Base-by-base conservation (phyloP, 2,113 vertebrate genomes). In the Chrysochloris asiatica region DNA sequence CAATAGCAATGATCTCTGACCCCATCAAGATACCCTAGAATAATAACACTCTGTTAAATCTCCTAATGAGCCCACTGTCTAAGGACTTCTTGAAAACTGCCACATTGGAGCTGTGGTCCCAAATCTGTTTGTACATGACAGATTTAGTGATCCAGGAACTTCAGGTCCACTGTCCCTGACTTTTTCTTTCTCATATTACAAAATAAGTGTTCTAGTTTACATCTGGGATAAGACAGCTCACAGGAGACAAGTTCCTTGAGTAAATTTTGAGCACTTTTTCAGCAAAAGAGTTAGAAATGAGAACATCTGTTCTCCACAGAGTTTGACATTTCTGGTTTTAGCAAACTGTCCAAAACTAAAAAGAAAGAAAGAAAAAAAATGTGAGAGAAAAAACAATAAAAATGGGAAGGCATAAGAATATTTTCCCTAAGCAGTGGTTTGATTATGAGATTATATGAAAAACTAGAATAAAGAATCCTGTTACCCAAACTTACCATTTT, bases 231-330 rank as follows among this genome's bases (percentile, higher is more conserved):
- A 13, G 33, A 78, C 22, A 59, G 67, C n/a, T 69, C 78, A 61
- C 13, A 33, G 81, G 59, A 86, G 45, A 43, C 6, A 13, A 16
- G 8, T 9, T 77, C 21, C 28, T 87, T 41, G 36, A 10, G 43
- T 45, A 80, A 16, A 75, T 41, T 45, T 56, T 78, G 36, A 43
- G 22, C 36, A 19, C n/a, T 61, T 83, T 19, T 59, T 93, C 26
- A 33, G 43, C 86, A 24, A 45, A 77, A 61, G n/a, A 65, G 43
- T 73, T 80, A 48, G 73, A 76, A 90, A 43, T 8, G 21, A 67
- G 45, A 81, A 90, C 75, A 92, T 48, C 91, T 92, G 61, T 85
- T 85, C 59, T 73, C 33, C 56, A 83, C 61, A 52, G 83, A 76
- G 38, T 73, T 54, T 88, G 87, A 88, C 88, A 83, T 59, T 73